Percentiles rank a stretch among this genome's conserved stretches.
Conservation (phyloP, 2,888 invertebrate species). For the Drosophila koepferae region DNA sequence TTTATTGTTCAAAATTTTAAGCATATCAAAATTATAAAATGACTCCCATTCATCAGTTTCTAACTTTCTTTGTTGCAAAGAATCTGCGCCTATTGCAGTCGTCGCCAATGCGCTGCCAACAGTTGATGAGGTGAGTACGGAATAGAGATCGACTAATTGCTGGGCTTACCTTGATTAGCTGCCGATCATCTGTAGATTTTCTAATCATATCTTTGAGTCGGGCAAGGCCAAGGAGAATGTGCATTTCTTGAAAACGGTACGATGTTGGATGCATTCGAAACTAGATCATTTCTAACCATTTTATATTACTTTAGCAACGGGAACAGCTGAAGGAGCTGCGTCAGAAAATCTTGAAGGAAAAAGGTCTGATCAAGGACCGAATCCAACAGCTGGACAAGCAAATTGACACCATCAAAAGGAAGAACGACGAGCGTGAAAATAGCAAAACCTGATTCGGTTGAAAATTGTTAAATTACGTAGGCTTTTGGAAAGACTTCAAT, state of each 20-base stretch:
- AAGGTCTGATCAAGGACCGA: conserved; percentile 25
- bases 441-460: background rate
- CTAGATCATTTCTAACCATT: background rate
- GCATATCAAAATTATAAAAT: conserved; percentile 20
- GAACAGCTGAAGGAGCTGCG: conserved; percentile 50
- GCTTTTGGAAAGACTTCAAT: background rate
- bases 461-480: background rate
- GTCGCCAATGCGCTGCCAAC: conserved; percentile 19
- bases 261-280: background rate
- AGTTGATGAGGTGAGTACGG: conserved; percentile 38
- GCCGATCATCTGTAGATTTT: conserved; percentile 17
- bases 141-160: no score
- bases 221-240: conserved; percentile 64
- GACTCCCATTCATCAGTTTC: conserved; percentile 20
- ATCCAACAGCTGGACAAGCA: conserved; percentile 36
- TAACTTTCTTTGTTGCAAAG: background rate
- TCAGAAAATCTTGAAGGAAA: conserved; percentile 45
- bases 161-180: background rate
- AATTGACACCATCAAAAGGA: conserved; percentile 40
- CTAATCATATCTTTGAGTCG: conserved; percentile 33
- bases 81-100: conserved; percentile 31
- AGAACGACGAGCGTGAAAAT: conserved; percentile 13
- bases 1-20: conserved; percentile 34
- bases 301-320: conserved; percentile 43
- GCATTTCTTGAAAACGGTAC: conserved; percentile 48